Evolutionary conservation across 2,113 vertebrate species (phyloP).

Genomic region (Boleophthalmus pectinirostris): DNA sequence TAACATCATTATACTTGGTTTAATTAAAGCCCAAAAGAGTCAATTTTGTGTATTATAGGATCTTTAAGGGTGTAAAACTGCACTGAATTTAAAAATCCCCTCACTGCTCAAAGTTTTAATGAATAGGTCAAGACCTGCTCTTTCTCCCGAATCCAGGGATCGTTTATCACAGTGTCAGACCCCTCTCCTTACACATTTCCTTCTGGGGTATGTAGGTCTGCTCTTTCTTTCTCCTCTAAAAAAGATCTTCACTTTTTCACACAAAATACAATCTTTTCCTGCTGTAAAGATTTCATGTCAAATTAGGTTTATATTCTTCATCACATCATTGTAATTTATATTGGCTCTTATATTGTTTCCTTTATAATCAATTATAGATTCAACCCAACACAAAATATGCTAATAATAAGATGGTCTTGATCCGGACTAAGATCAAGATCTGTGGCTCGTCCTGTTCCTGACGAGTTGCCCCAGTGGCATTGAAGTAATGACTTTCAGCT

Average conservation of each 20-base stretch:
- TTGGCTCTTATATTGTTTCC: no score
- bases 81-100: not conserved
- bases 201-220: slow-evolving; percentile 17
- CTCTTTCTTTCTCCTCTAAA: slow-evolving; percentile 11
- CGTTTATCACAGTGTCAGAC: slow-evolving; percentile 16
- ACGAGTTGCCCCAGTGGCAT: no score
- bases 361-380: no score
- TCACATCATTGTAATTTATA: no score
- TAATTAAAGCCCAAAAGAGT: no score
- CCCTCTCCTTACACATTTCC: not conserved
- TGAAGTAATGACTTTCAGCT: no score
- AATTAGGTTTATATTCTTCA: no score
- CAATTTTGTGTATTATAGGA: not conserved
- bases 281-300: not conserved
- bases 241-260: slow-evolving; percentile 16
- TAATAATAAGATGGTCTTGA: no score
- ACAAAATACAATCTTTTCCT: slow-evolving; percentile 25
- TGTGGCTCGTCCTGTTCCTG: no score
- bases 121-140: slow-evolving; percentile 28
- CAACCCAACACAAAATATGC: no score
- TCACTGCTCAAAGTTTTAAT: slow-evolving; percentile 12
- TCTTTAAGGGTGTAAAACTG: slow-evolving; percentile 10
- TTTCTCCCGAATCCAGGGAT: slow-evolving; percentile 17
- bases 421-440: no score
- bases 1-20: no score